These are phyloP conservation scores for Crypturellus undulatus DNA, from an alignment of 2,113 vertebrate genomes.

Conservation along the genomic window DNA sequence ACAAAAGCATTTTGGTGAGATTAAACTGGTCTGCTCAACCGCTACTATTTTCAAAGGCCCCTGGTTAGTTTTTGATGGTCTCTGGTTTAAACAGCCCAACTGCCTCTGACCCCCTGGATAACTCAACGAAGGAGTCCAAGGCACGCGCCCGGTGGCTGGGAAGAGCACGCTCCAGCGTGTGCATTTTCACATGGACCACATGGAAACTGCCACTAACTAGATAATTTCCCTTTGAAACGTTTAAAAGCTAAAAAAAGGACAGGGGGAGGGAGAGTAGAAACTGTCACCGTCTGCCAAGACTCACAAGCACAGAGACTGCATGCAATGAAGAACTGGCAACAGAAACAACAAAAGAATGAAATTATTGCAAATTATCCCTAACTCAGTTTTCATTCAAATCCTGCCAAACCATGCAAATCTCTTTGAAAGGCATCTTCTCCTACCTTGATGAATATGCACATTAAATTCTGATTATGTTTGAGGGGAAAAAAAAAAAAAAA, in stretches of 20 bases:
- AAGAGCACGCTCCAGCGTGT: neutral
- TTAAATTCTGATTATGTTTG: neutral
- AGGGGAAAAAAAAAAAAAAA: neutral
- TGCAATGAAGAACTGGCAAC: neutral
- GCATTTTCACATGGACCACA: neutral
- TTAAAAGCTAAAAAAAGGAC: slow-evolving; percentile 1
- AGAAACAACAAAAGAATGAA: neutral
- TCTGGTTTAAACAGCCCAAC: too few species aligned
- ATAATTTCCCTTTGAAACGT: neutral
- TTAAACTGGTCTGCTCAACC: neutral
- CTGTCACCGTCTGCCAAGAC: neutral
- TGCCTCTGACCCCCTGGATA: neutral
- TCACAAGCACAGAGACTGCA: neutral
- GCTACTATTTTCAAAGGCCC: neutral
- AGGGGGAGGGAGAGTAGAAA: neutral
- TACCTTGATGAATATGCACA: neutral
- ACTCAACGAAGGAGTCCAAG: neutral
- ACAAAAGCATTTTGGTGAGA: neutral
- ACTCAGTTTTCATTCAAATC: neutral
- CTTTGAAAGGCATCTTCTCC: neutral
- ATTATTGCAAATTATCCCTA: neutral
- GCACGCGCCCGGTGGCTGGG: neutral
- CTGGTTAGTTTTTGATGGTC: neutral
- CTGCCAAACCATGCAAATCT: neutral
- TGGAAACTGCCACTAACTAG: neutral